Percentiles rank a stretch among this genome's conserved stretches.
Evolutionary conservation across 2,113 vertebrate species (phyloP).

Genomic region (Dicerorhinus sumatrensis): DNA sequence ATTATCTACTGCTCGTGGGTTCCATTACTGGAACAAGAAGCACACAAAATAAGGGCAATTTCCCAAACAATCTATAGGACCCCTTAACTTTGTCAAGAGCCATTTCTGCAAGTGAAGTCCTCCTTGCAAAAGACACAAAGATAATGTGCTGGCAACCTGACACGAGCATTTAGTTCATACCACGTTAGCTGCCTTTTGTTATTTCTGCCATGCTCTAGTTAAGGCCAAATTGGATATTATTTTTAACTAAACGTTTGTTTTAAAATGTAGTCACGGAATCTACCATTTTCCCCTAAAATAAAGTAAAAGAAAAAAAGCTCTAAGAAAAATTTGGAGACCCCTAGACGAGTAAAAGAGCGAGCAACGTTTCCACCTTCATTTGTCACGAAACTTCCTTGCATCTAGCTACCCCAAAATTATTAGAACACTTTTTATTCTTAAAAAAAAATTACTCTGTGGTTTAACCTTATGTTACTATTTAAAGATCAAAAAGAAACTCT

Average conservation of each 20-base stretch:
- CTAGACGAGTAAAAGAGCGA: not conserved
- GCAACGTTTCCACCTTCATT: constrained; percentile 9
- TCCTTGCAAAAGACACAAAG: constrained; percentile 87
- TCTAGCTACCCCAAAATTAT: constrained; percentile 23
- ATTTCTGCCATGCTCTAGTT: constrained; percentile 84
- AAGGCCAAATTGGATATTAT: constrained; percentile 85
- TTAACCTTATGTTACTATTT: constrained; percentile 81
- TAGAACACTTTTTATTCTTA: constrained; percentile 36
- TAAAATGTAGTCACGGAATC: constrained; percentile 72
- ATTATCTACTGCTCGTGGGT: constrained; percentile 95
- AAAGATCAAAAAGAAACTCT: constrained; percentile 83
- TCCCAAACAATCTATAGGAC: constrained; percentile 95
- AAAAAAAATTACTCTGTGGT: constrained; percentile 37
- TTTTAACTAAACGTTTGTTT: constrained; percentile 85
- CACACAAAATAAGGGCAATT: constrained; percentile 95
- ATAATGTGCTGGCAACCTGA: constrained; percentile 85
- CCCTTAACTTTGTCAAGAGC: constrained; percentile 97
- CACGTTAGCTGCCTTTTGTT: constrained; percentile 84
- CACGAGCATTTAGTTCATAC: constrained; percentile 80
- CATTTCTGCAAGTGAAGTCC: constrained; percentile 90
- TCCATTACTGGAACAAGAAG: constrained; percentile 95
- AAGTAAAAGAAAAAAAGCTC: not conserved
- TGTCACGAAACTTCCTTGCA: constrained; percentile 17
- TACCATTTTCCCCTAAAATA: constrained; percentile 60
- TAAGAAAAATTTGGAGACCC: constrained; percentile 57